Evolutionary conservation across 2,888 invertebrate species (phyloP).

Genomic region (Stictocephala bisonia): DNA sequence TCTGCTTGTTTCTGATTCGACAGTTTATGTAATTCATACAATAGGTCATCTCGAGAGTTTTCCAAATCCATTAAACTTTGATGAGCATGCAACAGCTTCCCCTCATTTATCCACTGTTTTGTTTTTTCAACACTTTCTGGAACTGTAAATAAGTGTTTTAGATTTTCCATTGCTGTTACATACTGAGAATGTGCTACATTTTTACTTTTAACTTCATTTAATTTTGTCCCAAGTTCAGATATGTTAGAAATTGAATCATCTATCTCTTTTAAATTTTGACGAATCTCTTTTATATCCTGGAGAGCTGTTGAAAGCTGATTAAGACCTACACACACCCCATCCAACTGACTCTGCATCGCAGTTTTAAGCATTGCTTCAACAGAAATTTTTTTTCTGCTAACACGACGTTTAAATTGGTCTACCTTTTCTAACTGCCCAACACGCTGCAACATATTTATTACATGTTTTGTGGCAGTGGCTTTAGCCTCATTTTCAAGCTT

Average conservation of each 20-base stretch:
- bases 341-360: slow-evolving; percentile 98
- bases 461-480: slow-evolving; percentile 82
- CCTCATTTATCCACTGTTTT: slow-evolving; percentile 93
- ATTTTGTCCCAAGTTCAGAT: slow-evolving; percentile 80
- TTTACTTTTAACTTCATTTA: slow-evolving; percentile 90
- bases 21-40: slow-evolving; percentile 93
- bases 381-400: slow-evolving; percentile 84
- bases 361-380: slow-evolving; percentile 96
- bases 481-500: slow-evolving; percentile 77
- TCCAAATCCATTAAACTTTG: slow-evolving; percentile 95
- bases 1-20: slow-evolving; percentile 92
- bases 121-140: slow-evolving; percentile 96
- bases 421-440: slow-evolving; percentile 96
- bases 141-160: slow-evolving; percentile 98
- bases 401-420: slow-evolving; percentile 80
- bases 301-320: slow-evolving; percentile 89
- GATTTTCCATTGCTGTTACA: slow-evolving; percentile 97
- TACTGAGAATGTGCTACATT: slow-evolving; percentile 96
- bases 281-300: slow-evolving; percentile 79
- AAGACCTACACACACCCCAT: slow-evolving; percentile 94
- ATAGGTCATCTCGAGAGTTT: slow-evolving; percentile 93
- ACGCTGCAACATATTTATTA: slow-evolving; percentile 91
- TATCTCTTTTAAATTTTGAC: slow-evolving; percentile 75
- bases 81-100: slow-evolving; percentile 94
- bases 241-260: slow-evolving; percentile 80